phyloP scores from a whole-genome alignment of 2,888 invertebrate genomes.

The Diadromus collaris region DNA sequence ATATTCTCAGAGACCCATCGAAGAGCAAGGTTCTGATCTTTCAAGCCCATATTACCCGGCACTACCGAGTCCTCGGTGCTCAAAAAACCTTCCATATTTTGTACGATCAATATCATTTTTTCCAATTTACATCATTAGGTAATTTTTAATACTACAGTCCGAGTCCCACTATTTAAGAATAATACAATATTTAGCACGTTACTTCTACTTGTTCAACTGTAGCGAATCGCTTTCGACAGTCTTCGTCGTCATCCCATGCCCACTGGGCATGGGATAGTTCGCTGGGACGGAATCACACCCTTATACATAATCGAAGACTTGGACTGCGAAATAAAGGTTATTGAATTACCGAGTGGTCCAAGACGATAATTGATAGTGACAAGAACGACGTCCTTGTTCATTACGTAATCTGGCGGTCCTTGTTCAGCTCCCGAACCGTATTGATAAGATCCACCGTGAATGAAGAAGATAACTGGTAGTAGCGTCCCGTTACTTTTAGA shows the following conservation, averaged over 20 bases:
- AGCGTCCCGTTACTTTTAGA: not conserved
- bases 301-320: not conserved
- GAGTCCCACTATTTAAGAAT: no score
- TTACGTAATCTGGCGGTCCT: conserved; percentile 80
- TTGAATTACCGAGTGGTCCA: conserved; percentile 83
- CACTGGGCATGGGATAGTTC: not conserved
- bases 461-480: conserved; percentile 51
- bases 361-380: conserved; percentile 86
- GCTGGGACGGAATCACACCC: not conserved
- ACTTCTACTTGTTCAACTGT: no score
- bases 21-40: conserved; percentile 86
- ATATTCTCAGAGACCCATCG: conserved; percentile 86
- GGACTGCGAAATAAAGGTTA: not conserved
- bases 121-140: no score
- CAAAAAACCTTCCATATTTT: conserved; percentile 83
- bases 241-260: no score
- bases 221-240: no score
- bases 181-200: no score
- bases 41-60: conserved; percentile 86
- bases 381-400: conserved; percentile 84
- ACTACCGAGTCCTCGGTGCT: conserved; percentile 85
- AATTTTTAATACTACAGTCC: no score
- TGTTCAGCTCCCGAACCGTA: conserved; percentile 75
- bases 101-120: not conserved
- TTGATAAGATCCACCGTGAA: conserved; percentile 78